phyloP scores from a whole-genome alignment of 2,113 vertebrate species.

The Lepidothrix coronata region DNA sequence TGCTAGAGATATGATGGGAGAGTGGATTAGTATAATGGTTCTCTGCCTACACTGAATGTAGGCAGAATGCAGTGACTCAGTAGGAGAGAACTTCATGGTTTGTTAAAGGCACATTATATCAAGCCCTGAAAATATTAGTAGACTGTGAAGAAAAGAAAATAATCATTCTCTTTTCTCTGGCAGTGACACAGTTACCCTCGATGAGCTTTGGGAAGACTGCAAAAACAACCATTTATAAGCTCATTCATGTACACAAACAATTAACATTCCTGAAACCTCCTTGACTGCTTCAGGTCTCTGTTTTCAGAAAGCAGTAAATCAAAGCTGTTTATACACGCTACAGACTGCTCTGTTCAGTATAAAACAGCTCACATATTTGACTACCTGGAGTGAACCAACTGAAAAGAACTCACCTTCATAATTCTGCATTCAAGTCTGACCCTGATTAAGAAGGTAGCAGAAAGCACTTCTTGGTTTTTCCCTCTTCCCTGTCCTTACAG shows the following conservation, averaged over 20 bases:
- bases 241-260: slow-evolving; percentile 50
- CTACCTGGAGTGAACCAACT: background rate
- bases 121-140: slow-evolving; percentile 59
- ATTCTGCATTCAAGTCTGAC: background rate
- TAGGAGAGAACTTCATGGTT: slow-evolving; percentile 67
- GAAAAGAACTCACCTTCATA: background rate
- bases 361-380: background rate
- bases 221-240: slow-evolving; percentile 55
- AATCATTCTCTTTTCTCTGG: background rate
- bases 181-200: slow-evolving; percentile 28
- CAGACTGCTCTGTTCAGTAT: background rate
- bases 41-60: slow-evolving; percentile 64
- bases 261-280: slow-evolving; percentile 47
- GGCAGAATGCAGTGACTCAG: slow-evolving; percentile 40
- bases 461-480: background rate
- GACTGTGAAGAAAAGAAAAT: background rate
- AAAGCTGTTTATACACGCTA: slow-evolving; percentile 43
- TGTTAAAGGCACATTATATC: slow-evolving; percentile 65
- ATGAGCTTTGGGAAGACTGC: slow-evolving; percentile 48
- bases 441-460: background rate
- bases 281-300: slow-evolving; percentile 17
- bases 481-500: background rate
- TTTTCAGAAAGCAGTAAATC: slow-evolving; percentile 31
- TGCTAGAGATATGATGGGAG: slow-evolving; percentile 71
- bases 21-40: slow-evolving; percentile 71